A percentile compares a stretch with the other conserved stretches of the same genome.
These are phyloP conservation scores for Rhynchotus rufescens DNA, from an alignment of 2,797 vertebrate genomes.

Conservation along the genomic window DNA sequence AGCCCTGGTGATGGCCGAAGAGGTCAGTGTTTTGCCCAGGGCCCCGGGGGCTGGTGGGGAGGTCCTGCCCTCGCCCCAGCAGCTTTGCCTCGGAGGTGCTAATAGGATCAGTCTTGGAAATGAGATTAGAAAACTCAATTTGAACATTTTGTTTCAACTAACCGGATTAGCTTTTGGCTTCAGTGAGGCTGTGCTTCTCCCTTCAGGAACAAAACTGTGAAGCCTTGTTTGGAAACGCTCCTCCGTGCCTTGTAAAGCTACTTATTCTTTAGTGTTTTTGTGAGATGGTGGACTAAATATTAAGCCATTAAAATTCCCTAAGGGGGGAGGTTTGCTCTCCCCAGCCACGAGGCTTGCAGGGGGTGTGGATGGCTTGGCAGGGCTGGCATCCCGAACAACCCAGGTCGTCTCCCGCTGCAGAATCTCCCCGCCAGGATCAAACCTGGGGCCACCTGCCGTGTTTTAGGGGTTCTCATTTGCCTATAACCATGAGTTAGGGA, in stretches of 20 bases:
- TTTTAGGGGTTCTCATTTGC: neutral
- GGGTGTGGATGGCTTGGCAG: neutral
- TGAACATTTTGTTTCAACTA: constrained; percentile 71
- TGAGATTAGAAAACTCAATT: constrained; percentile 66
- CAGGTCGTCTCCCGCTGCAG: neutral
- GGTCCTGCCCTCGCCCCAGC: neutral
- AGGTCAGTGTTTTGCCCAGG: neutral
- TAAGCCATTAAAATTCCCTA: constrained; percentile 41
- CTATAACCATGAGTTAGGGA: neutral
- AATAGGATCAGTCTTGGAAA: constrained; percentile 62
- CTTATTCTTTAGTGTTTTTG: constrained; percentile 39
- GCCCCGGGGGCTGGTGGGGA: neutral
- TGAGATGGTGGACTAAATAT: constrained; percentile 18
- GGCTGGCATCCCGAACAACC: neutral
- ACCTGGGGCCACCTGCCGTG: neutral
- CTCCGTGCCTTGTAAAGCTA: constrained; percentile 19
- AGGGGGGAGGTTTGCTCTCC: constrained; percentile 2
- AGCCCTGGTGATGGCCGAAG: neutral
- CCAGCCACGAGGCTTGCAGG: neutral
- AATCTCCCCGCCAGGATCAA: neutral
- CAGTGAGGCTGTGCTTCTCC: constrained; percentile 2
- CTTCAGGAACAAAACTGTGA: constrained; percentile 14
- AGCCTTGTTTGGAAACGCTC: constrained; percentile 46
- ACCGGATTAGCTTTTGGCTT: constrained; percentile 51
- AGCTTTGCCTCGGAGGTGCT: constrained; percentile 41